Conservation (phyloP, 2,888 invertebrate genomes). For the Megaustenia siamemsis region DNA sequence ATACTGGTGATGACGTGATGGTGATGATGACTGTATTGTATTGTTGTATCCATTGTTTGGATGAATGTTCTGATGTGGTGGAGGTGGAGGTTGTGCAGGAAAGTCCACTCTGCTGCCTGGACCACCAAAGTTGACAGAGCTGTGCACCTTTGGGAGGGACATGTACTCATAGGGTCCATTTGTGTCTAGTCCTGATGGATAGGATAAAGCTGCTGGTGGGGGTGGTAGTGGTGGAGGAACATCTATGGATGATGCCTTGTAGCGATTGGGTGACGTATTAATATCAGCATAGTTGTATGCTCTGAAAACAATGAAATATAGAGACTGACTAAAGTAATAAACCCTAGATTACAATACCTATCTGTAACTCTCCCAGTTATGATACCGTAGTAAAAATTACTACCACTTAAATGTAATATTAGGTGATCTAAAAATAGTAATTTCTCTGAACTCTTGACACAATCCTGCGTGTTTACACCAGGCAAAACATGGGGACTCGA, state of each 20-base stretch:
- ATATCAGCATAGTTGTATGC: slow-evolving; percentile 57
- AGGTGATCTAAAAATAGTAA: no score
- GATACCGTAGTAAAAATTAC: no score
- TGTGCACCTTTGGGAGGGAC: slow-evolving; percentile 50
- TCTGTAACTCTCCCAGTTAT: no score
- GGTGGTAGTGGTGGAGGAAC: slow-evolving; percentile 39
- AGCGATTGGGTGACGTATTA: slow-evolving; percentile 26
- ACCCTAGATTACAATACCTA: no score
- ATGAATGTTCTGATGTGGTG: neutral
- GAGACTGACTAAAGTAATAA: neutral
- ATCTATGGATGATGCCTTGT: neutral
- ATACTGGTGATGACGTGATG: neutral
- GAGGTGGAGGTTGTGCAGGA: neutral
- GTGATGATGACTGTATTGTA: neutral
- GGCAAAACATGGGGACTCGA: no score
- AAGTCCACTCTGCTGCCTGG: slow-evolving; percentile 1
- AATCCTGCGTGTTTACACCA: no score
- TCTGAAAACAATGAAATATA: slow-evolving; percentile 41
- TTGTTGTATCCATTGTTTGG: neutral
- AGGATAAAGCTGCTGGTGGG: slow-evolving; percentile 34
- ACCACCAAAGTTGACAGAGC: neutral
- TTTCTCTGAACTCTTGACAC: no score
- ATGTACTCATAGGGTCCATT: slow-evolving; percentile 73
- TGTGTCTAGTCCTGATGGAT: slow-evolving; percentile 40
- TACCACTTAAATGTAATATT: no score